Percentiles rank a stretch among this genome's conserved stretches.
phyloP scores from a whole-genome alignment of 2,113 vertebrate genomes.

The Seriola quinqueradiata region DNA sequence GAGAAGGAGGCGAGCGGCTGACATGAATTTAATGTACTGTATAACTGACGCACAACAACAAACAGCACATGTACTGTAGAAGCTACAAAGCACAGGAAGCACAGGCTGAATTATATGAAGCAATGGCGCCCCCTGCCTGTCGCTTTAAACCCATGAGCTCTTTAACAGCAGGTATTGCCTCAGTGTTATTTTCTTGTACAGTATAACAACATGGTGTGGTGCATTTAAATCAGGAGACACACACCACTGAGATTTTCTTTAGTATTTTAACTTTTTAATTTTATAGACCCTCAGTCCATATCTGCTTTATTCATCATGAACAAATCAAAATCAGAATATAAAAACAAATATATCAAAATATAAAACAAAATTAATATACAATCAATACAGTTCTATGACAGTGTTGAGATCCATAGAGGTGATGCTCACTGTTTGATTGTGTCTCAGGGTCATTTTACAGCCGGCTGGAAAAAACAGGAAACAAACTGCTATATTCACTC shows the following conservation, averaged over 20 bases:
- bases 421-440: not conserved
- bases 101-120: not conserved
- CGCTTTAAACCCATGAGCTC: not conserved
- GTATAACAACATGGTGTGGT: not conserved
- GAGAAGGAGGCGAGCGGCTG: not conserved
- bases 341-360: not conserved
- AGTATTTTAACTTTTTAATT: not conserved
- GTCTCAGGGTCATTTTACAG: too few species aligned
- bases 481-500: too few species aligned
- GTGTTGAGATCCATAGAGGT: not conserved
- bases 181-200: not conserved
- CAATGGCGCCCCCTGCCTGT: slow-evolving; percentile 44
- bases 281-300: not conserved
- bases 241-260: not conserved
- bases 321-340: not conserved
- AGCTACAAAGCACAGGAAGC: not conserved
- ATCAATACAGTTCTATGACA: not conserved
- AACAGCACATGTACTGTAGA: not conserved
- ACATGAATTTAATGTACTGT: not conserved
- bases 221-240: not conserved
- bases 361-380: too few species aligned
- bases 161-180: not conserved
- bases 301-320: not conserved
- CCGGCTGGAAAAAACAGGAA: not conserved
- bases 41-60: not conserved